Evolutionary conservation across 2,113 vertebrate genomes (phyloP).

Genomic region (Puntigrus tetrazona): DNA sequence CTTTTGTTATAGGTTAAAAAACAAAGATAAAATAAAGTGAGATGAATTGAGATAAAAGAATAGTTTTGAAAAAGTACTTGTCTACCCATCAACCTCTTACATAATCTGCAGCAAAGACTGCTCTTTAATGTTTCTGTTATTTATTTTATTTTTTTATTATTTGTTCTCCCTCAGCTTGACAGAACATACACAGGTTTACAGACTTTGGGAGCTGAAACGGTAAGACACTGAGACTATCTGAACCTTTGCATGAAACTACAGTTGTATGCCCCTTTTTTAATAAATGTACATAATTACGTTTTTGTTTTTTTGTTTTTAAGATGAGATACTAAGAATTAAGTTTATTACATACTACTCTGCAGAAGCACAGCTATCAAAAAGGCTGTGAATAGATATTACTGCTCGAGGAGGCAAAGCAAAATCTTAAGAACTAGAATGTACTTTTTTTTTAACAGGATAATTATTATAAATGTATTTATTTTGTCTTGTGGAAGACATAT

Average conservation of each 20-base stretch:
- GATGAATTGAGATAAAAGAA: not conserved
- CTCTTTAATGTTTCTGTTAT: not conserved
- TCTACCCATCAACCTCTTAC: not conserved
- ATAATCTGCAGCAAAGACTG: not conserved
- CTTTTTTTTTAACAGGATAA: too few species aligned
- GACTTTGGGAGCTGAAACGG: constrained; percentile 97
- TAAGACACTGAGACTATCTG: constrained; percentile 66
- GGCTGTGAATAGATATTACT: not conserved
- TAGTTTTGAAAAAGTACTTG: not conserved
- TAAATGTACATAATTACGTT: not conserved
- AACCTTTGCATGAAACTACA: not conserved
- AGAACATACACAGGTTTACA: constrained; percentile 97
- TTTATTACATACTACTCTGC: not conserved
- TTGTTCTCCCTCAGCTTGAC: constrained; percentile 83
- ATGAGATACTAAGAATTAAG: not conserved
- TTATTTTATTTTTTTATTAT: not conserved
- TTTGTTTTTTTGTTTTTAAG: not conserved
- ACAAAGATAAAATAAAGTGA: not conserved
- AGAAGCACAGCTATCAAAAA: not conserved
- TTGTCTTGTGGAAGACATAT: not conserved
- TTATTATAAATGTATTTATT: not conserved
- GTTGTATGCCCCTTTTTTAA: not conserved
- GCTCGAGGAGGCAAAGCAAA: not conserved
- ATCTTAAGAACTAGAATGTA: not conserved
- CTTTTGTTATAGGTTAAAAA: not conserved